phyloP scores from a whole-genome alignment of 2,113 vertebrate species.

The Stegostoma tigrinum region DNA sequence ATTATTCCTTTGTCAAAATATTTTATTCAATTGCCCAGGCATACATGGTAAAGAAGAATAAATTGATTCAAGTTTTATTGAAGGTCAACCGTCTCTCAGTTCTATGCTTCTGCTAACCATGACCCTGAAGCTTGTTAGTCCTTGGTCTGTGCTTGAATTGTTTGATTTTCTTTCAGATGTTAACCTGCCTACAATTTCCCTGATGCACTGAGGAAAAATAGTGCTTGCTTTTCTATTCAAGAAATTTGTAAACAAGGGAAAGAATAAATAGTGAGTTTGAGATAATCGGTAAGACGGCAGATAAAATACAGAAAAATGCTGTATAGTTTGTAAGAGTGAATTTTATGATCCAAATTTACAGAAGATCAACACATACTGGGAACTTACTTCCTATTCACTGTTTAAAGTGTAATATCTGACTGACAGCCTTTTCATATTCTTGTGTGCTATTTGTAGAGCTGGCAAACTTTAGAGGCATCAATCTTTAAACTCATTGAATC shows the following conservation, averaged over 20 bases:
- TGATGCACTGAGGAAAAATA: background rate
- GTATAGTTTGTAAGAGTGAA: background rate
- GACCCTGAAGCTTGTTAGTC: constrained; percentile 20
- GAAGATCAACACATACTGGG: background rate
- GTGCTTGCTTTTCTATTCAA: background rate
- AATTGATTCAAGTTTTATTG: background rate
- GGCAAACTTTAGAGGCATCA: background rate
- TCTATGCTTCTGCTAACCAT: background rate
- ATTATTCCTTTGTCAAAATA: background rate
- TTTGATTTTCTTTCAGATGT: constrained; percentile 23
- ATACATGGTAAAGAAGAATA: background rate
- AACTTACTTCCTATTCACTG: background rate
- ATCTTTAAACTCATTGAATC: background rate
- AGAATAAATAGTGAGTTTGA: background rate
- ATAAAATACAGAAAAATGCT: background rate
- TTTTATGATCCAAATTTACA: background rate
- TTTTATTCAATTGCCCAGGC: constrained; percentile 29
- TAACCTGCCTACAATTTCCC: background rate
- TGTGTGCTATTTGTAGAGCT: background rate
- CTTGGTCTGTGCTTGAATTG: background rate
- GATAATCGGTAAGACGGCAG: background rate
- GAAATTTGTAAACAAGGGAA: background rate
- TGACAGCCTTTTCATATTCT: background rate
- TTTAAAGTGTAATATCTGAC: background rate
- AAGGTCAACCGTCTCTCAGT: background rate